These are phyloP conservation scores for Sycophaga agraensis DNA, from an alignment of 1,140 invertebrate species.

Conservation along the genomic window DNA sequence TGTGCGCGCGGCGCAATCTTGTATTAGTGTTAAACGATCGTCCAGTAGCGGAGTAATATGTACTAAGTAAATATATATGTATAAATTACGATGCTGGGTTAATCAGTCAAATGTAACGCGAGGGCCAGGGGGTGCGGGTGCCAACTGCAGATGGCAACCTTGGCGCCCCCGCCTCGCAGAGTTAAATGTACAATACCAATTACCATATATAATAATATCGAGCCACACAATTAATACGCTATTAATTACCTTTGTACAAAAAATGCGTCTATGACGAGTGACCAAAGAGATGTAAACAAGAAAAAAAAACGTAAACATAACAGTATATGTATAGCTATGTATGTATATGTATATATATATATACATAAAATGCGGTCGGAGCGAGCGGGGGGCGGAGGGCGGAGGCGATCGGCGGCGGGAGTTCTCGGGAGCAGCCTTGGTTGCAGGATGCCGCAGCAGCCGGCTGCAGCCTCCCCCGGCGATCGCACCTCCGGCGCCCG, in stretches of 20 bases:
- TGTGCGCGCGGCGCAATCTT: background rate
- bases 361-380: too few relatives aligned
- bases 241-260: conserved; percentile 27
- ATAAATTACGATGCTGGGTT: too few relatives aligned
- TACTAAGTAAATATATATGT: conserved; percentile 12
- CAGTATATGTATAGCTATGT: background rate
- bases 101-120: background rate
- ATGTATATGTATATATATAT: background rate
- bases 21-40: conserved; percentile 3
- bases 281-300: conserved; percentile 5
- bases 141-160: conserved; percentile 6
- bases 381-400: too few relatives aligned
- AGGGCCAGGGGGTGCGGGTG: background rate
- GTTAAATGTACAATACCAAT: conserved; percentile 28
- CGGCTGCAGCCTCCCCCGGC: too few relatives aligned
- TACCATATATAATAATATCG: conserved; percentile 29
- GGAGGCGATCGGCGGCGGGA: too few relatives aligned
- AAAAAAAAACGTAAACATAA: conserved; percentile 6
- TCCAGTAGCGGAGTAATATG: conserved; percentile 9
- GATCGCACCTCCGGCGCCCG: too few relatives aligned
- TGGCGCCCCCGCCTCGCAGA: conserved; percentile 3
- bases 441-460: too few relatives aligned
- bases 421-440: too few relatives aligned
- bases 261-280: conserved; percentile 14
- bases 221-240: conserved; percentile 27